Base-by-base conservation (phyloP, 2,113 vertebrate genomes). In the Quiscalus mexicanus region DNA sequence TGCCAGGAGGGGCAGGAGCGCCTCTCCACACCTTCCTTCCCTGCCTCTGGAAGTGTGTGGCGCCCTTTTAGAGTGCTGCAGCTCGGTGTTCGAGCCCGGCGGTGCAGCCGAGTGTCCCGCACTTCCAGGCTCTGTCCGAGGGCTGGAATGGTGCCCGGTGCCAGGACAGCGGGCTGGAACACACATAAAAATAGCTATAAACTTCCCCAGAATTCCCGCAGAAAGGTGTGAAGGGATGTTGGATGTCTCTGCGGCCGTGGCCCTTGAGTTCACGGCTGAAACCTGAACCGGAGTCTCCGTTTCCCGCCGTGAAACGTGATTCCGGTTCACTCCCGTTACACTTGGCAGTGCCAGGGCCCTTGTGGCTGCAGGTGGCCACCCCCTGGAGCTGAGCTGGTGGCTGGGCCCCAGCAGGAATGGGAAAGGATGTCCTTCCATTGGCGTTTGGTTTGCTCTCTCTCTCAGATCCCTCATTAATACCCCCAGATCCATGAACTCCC, bases 311-410 rank as follows among this genome's bases (percentile, higher is more conserved):
- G 65, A 21, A 47, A 31, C 1, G 5, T 18, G 79, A 30, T 14
- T 55, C 39, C 3, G 0, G 35, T 37, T 45, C 12, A 9, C 6
- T 64, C 20, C 37, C 13, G 0, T 28, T 4, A 12, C 3, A 0
- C 27, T 3, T 17, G 9, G 10, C 44, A 19, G 70, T 8, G 65
- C 12, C 56, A 22, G 65, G 21, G 42, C 12, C 10, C 0, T 0
- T 45, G 39, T 1, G 24, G 45, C 13, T 52, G 25, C 15, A 23
- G 44, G 27, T 60, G 44, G 16, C 8, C 4, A 0, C 39, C 39
- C 60, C 12, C 44, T 12, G 41, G 55, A 60, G 62, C 33, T 7
- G 18, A 27, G 33, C 49, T 58, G 56, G 6, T 12, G 39, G 53
- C 5, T 22, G 59, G 20, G 37, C 17, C 16, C 0, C 10, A 4